Conservation (phyloP, 2,797 vertebrate species). For the Galago senegalensis region DNA sequence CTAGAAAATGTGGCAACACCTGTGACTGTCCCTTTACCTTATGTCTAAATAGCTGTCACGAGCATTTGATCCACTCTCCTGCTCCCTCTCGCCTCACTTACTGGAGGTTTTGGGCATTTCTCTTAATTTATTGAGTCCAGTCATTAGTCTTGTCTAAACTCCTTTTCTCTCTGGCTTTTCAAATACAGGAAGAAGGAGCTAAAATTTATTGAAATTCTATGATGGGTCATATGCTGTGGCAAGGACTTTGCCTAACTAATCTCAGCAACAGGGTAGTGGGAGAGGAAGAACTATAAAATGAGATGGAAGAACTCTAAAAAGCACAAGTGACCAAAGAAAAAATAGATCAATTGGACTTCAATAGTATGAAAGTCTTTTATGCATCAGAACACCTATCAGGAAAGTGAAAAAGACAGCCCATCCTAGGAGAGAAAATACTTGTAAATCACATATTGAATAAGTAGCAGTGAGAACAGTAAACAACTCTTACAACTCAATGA, state of each 20-base stretch:
- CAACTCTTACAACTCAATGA: not conserved
- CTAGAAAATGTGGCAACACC: constrained; percentile 30
- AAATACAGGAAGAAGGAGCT: constrained; percentile 62
- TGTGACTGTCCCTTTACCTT: not conserved
- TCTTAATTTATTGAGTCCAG: constrained; percentile 51
- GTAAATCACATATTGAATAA: constrained; percentile 3
- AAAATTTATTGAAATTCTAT: constrained; percentile 77
- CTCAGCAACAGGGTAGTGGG: constrained; percentile 52
- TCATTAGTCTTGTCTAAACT: constrained; percentile 68
- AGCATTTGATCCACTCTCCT: not conserved
- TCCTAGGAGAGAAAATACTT: constrained; percentile 34
- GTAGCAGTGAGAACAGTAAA: constrained; percentile 6
- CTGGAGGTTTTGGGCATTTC: constrained; percentile 34
- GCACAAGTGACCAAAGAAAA: constrained; percentile 19
- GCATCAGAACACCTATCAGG: not conserved
- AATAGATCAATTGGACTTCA: not conserved
- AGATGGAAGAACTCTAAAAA: constrained; percentile 45
- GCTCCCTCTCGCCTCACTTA: not conserved
- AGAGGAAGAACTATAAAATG: constrained; percentile 62
- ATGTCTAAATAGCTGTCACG: not conserved
- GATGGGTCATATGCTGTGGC: constrained; percentile 73
- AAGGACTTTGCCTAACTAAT: constrained; percentile 77
- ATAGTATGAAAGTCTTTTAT: constrained; percentile 33
- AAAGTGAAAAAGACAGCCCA: not conserved
- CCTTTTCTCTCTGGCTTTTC: constrained; percentile 69